Base-by-base conservation (phyloP, 2,797 vertebrate species). In the Pteronotus mesoamericanus region DNA sequence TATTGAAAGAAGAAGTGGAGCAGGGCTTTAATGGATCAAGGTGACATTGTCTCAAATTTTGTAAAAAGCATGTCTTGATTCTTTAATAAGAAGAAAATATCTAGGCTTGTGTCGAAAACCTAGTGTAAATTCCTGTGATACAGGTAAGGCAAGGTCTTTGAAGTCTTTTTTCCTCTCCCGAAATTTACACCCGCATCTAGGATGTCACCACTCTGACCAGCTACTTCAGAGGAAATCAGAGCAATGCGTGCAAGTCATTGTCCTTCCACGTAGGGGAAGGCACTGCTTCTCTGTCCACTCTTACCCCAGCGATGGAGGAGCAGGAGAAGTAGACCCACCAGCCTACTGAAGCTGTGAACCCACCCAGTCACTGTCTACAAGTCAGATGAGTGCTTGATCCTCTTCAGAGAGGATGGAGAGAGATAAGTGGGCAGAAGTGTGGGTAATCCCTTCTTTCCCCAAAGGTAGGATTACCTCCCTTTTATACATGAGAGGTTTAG, bases 31-130 rank as follows among this genome's bases (percentile, higher is more conserved):
- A 44, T 57, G 46, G n/a, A 91, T 82, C 69, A 46, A 94, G 37
- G 32, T 83, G 51, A 78, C 42, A 34, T 34, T 86, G 37, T 64
- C 51, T 92, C 39, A 66, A 53, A 82, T 86, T 96, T 86, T 92
- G 6, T 87, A 93, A 84, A 77, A 89, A 88, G 39, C 3, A 12
- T 61, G 21, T 74, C 82, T 89, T 94, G 48, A 94, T 94, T 97
- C 84, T 90, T 34, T 90, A 87, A 95, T 42, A 77, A 16, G 44
- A 93, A 94, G 77, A 51, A 86, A 95, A 80, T 74, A 66, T 34
- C 51, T 72, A 61, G 53, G 29, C 37, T 90, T 96, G 39, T 87
- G 88, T 77, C n/a, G 53, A 80, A 94, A 95, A 66, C 44, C 37
- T 59, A 34, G 10, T 46, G 32, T 26, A 90, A 87, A 94, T 87